Conservation (phyloP, 2,888 invertebrate genomes). For the Cheilosia pagana region DNA sequence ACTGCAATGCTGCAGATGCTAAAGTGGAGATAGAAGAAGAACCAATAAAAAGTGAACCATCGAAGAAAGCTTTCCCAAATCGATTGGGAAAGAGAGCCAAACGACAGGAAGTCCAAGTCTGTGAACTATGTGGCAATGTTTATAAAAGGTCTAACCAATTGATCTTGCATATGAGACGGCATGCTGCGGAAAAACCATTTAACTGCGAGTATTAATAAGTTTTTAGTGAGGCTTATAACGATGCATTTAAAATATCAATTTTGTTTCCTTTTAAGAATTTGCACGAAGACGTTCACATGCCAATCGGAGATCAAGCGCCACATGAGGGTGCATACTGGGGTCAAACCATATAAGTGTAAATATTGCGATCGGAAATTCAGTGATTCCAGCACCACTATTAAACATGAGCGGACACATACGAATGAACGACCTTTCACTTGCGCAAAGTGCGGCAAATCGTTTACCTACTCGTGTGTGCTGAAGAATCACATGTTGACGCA, state of each 20-base stretch:
- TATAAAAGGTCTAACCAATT: constrained; percentile 81
- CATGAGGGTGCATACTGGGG: constrained; percentile 83
- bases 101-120: constrained; percentile 77
- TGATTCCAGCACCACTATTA: constrained; percentile 83
- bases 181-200: constrained; percentile 82
- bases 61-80: not conserved
- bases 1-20: constrained; percentile 12
- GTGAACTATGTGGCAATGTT: constrained; percentile 83
- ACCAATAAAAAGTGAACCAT: constrained; percentile 1
- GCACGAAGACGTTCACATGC: constrained; percentile 81
- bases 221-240: not conserved
- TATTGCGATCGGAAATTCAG: constrained; percentile 82
- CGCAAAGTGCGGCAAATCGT: constrained; percentile 82
- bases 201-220: constrained; percentile 80
- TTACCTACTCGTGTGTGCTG: constrained; percentile 83
- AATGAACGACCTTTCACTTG: constrained; percentile 82
- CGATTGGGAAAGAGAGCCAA: constrained; percentile 28
- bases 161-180: constrained; percentile 83
- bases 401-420: constrained; percentile 83
- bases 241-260: not conserved
- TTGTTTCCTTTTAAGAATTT: constrained; percentile 77
- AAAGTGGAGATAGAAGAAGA: constrained; percentile 35
- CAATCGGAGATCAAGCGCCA: constrained; percentile 82
- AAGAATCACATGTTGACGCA: constrained; percentile 83
- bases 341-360: constrained; percentile 82